Percentiles rank a stretch among this genome's conserved stretches.
Conservation (phyloP, 2,113 vertebrate genomes). For the Psettodes erumei region DNA sequence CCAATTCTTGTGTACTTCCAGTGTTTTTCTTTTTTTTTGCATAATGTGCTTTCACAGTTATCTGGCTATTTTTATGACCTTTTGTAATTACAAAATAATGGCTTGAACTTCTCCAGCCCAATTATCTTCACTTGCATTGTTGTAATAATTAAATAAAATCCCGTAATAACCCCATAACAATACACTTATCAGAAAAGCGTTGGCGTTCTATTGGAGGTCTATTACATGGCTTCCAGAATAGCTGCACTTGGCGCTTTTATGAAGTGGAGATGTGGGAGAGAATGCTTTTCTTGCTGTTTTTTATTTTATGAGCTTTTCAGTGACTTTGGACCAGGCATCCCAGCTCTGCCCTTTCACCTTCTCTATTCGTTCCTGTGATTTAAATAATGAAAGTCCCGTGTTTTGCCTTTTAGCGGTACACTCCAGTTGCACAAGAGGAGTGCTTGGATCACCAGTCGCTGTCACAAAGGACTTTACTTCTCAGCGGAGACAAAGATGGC, state of each 20-base stretch:
- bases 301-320: constrained; percentile 69
- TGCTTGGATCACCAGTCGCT: constrained; percentile 54
- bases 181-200: constrained; percentile 49
- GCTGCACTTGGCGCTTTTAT: constrained; percentile 65
- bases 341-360: constrained; percentile 41
- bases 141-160: constrained; percentile 54
- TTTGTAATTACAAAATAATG: constrained; percentile 53
- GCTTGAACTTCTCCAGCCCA: constrained; percentile 18
- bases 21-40: no score
- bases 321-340: constrained; percentile 41
- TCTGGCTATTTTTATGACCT: constrained; percentile 50
- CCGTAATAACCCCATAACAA: constrained; percentile 61
- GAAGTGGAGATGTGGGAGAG: constrained; percentile 50
- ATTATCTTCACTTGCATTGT: constrained; percentile 21
- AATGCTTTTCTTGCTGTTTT: constrained; percentile 58
- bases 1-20: neutral
- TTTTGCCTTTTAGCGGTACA: constrained; percentile 65
- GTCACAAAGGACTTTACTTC: constrained; percentile 57
- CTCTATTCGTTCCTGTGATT: constrained; percentile 55
- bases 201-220: constrained; percentile 58
- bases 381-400: constrained; percentile 72
- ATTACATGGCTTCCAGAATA: constrained; percentile 50
- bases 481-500: constrained; percentile 43
- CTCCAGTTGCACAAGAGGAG: constrained; percentile 47
- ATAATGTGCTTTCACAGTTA: neutral